A percentile compares a stretch with the other conserved stretches of the same genome.
These are phyloP conservation scores for Hydriomena furcata DNA, from an alignment of 2,888 invertebrate genomes.

Conservation along the genomic window DNA sequence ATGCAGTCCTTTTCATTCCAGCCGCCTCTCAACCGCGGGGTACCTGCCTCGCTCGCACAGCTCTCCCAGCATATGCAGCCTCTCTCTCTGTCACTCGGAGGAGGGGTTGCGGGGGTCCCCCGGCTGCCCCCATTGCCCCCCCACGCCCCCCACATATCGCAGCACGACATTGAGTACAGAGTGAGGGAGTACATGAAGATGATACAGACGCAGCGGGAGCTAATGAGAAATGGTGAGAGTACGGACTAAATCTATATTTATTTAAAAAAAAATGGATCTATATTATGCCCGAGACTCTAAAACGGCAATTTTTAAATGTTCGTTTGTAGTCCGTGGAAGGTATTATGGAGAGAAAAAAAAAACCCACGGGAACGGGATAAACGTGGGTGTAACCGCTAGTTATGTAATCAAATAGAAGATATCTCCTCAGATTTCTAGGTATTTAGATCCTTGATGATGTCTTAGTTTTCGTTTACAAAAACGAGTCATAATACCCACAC, in stretches of 20 bases:
- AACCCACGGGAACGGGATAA: no score
- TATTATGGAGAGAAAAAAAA: no score
- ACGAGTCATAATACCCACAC: no score
- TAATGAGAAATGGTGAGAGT: constrained; percentile 68
- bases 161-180: constrained; percentile 89
- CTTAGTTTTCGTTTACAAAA: no score
- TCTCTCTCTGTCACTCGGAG: constrained; percentile 87
- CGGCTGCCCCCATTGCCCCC: constrained; percentile 82
- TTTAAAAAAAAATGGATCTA: no score
- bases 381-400: no score
- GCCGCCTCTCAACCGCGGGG: constrained; percentile 82
- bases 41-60: constrained; percentile 82
- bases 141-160: constrained; percentile 83
- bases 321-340: no score
- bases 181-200: constrained; percentile 92
- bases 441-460: no score
- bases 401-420: no score
- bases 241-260: not conserved
- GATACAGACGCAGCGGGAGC: constrained; percentile 79
- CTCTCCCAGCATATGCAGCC: constrained; percentile 88
- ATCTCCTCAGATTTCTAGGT: no score
- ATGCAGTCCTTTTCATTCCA: constrained; percentile 44
- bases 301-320: no score
- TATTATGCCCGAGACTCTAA: no score
- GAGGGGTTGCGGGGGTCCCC: constrained; percentile 80